A percentile compares a stretch with the other conserved stretches of the same genome.
phyloP scores from a whole-genome alignment of 2,113 vertebrate species.

The Gallinago undulata region DNA sequence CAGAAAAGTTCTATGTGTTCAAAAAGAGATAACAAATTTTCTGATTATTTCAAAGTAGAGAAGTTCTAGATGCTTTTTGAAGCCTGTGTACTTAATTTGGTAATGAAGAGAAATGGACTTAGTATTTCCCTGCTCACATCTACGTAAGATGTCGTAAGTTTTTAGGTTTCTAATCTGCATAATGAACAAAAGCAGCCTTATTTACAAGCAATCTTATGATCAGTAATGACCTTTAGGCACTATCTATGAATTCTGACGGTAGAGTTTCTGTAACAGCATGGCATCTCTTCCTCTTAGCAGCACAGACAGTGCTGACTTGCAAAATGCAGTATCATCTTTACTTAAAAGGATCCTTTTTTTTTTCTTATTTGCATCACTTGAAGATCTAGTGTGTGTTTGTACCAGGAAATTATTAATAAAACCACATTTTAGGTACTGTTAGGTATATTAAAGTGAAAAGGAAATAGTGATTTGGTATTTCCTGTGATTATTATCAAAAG shows the following conservation, averaged over 20 bases:
- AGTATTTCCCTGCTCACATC: neutral
- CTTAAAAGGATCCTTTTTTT: neutral
- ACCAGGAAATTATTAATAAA: neutral
- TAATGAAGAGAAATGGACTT: neutral
- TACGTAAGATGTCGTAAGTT: neutral
- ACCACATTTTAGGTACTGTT: neutral
- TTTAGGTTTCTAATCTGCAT: neutral
- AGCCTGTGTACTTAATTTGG: neutral
- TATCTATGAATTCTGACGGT: neutral
- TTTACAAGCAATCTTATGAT: neutral
- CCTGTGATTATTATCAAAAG: neutral
- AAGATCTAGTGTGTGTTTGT: neutral
- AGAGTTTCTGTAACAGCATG: neutral
- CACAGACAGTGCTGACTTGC: neutral
- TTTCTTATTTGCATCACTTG: neutral
- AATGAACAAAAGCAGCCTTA: slow-evolving; percentile 27
- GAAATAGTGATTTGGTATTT: neutral
- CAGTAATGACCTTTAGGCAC: neutral
- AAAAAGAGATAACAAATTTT: neutral
- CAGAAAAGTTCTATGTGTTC: neutral
- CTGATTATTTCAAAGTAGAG: neutral
- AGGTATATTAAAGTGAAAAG: neutral
- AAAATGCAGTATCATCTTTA: neutral
- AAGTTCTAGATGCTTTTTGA: neutral
- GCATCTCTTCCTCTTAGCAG: neutral